These are phyloP conservation scores for Pelusios castaneus DNA, from an alignment of 2,113 vertebrate species.

Conservation along the genomic window DNA sequence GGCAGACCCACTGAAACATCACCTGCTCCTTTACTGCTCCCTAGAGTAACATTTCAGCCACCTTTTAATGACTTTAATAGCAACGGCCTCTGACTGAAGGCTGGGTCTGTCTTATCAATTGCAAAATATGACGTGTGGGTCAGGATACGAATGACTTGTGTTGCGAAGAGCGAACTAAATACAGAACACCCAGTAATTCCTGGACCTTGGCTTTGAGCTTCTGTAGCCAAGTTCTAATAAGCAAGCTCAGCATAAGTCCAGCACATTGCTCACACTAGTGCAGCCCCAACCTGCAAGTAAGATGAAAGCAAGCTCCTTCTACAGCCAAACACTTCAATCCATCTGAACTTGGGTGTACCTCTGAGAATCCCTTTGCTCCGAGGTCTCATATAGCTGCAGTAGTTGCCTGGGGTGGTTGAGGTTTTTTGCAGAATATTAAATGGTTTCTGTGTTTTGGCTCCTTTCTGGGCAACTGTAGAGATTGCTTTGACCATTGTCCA, in stretches of 20 bases:
- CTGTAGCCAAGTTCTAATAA: background rate
- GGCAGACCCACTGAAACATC: background rate
- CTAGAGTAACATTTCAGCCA: background rate
- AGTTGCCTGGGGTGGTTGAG: background rate
- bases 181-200: background rate
- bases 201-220: background rate
- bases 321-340: background rate
- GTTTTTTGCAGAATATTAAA: background rate
- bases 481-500: background rate
- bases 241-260: background rate
- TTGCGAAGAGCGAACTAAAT: background rate
- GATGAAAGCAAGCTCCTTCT: background rate
- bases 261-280: background rate
- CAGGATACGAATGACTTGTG: background rate
- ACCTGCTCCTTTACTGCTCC: background rate
- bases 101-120: background rate
- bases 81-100: background rate
- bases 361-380: background rate
- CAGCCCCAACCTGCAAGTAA: background rate
- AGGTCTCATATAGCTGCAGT: background rate
- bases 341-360: background rate
- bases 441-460: background rate
- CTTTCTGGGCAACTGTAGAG: background rate
- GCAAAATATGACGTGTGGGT: background rate
- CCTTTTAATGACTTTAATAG: fast-evolving